Evolutionary conservation across 1,140 invertebrate species (phyloP).

Genomic region (Limonius californicus): DNA sequence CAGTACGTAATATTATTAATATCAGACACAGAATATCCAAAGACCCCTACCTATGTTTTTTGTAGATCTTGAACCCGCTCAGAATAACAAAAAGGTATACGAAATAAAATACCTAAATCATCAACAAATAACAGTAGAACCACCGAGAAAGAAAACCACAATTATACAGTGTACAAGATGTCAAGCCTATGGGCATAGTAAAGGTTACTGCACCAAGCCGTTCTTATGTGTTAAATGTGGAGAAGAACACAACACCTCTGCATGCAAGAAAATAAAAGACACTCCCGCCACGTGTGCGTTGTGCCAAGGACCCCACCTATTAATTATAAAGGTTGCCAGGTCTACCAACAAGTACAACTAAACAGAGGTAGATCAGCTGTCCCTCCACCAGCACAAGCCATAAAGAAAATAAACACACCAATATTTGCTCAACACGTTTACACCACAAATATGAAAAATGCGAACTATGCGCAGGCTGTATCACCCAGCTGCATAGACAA

Average conservation of each 20-base stretch:
- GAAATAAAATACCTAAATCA: constrained; percentile 36
- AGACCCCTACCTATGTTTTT: constrained; percentile 42
- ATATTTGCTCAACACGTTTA: too few relatives aligned
- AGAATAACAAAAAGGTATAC: constrained; percentile 45
- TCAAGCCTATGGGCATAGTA: constrained; percentile 45
- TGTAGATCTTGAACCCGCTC: constrained; percentile 38
- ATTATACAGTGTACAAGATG: too few relatives aligned
- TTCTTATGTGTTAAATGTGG: constrained; percentile 45
- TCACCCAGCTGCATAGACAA: too few relatives aligned
- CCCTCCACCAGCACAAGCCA: too few relatives aligned
- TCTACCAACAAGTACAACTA: background rate
- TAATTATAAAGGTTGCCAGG: background rate
- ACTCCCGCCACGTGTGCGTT: constrained; percentile 39
- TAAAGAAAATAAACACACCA: too few relatives aligned
- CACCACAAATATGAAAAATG: too few relatives aligned
- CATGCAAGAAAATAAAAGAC: constrained; percentile 41
- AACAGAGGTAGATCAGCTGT: too few relatives aligned
- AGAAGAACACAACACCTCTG: constrained; percentile 37
- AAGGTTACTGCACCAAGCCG: constrained; percentile 37
- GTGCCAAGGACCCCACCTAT: constrained; percentile 39
- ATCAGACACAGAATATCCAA: constrained; percentile 30
- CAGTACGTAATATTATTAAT: constrained; percentile 30
- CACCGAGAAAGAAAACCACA: constrained; percentile 35
- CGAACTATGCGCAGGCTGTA: too few relatives aligned
- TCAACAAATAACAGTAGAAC: constrained; percentile 37